These are phyloP conservation scores for Patella caerulea DNA, from an alignment of 2,888 invertebrate species.

Conservation along the genomic window DNA sequence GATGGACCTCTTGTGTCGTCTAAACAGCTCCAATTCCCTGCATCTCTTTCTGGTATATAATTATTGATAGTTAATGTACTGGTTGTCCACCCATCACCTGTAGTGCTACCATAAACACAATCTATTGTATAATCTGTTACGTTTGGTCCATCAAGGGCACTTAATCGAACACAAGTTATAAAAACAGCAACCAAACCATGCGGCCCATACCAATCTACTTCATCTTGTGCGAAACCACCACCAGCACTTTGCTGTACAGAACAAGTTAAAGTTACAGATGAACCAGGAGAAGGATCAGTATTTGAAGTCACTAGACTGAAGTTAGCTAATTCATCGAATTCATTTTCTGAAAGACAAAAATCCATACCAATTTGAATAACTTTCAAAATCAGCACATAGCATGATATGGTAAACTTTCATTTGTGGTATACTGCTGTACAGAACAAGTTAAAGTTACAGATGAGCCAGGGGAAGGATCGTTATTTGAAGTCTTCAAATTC, in stretches of 20 bases:
- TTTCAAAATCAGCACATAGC: no score
- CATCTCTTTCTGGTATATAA: background rate
- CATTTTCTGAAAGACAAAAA: no score
- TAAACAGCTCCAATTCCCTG: background rate
- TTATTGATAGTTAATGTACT: background rate
- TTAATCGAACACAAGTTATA: background rate
- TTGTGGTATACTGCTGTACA: no score
- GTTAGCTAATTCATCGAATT: no score
- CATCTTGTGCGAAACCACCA: background rate
- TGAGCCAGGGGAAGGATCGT: background rate
- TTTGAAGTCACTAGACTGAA: background rate
- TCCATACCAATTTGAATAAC: no score
- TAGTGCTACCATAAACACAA: background rate
- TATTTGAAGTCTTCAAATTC: background rate
- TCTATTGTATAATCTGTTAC: background rate
- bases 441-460: background rate
- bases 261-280: slow-evolving; percentile 1
- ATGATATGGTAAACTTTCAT: no score
- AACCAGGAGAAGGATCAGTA: background rate
- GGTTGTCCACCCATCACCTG: no score
- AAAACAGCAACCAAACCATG: background rate
- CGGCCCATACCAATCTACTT: background rate
- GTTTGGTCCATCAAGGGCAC: background rate
- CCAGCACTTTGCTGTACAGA: no score
- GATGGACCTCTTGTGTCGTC: background rate